Base-by-base conservation (phyloP, 1,140 invertebrate genomes). In the Octopus bimaculoides region DNA sequence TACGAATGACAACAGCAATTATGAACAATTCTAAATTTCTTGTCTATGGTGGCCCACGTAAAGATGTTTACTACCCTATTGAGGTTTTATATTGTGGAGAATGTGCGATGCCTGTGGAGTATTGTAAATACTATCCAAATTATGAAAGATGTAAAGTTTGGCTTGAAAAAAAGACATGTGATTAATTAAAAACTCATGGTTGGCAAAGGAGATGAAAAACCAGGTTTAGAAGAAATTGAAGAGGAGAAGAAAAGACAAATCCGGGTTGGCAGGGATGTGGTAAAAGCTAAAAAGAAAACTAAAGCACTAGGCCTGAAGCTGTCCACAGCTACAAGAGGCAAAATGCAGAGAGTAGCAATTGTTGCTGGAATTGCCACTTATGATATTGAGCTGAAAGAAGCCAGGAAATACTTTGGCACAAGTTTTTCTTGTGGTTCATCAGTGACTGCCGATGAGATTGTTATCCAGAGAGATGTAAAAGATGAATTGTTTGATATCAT, bases 371-470 rank as follows among this genome's bases (percentile, higher is more conserved):
- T 93, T 61, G 95, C 93, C 88, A 95, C 95, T 82, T 98, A 97
- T 92, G 97, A 96, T 89, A 98, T 99, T 89, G 98, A 99, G 91
- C 91, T 99, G 75, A 99, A 99, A 92, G 95, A 97, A 81, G 98
- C 98, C 78, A 95, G 97, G 71, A 99, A 99, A 90, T 98, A 97
- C 89, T 99, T 99, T 92, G 96, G 96, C 56, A 95, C 95, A 79
- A 97, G 96, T 90, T 99, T 99, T 92, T 97, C 98, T 7, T 99
- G 98, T 92, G 98, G 98, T 10, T 97, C 97, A 20, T 99, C 98
- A 26, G 97, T 99, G 0, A 98, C 97, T 56, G 97, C 97, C 14
- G 97, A 98, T 81, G 98, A 99, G 92, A 98, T 99, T 88, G 97
- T 99, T 7, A 98, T 99, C 89, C 98, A 99, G 91, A 98, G 91